Evolutionary conservation across 2,888 invertebrate species (phyloP), one percentile per base, ranked within the genome.

Genomic region (Dynastes tityus): DNA sequence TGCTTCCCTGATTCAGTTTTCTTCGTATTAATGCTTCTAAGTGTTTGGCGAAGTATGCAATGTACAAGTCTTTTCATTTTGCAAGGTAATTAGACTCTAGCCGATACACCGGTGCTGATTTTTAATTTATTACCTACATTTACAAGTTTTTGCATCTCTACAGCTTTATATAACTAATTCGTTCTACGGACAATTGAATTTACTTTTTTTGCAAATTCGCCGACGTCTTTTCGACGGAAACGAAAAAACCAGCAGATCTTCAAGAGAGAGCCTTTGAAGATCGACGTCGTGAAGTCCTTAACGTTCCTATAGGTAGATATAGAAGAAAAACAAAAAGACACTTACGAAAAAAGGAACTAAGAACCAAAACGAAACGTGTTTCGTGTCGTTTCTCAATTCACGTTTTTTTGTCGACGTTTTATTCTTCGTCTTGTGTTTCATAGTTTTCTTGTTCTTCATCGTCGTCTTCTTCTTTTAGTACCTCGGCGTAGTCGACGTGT

Each of bases 391-490:
- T 76, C 76, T 76, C 53, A 29, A 22, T 67, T 51, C 65, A 51
- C 32, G 45, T 45, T 67, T 65, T 76, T 75, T 75, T 64, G 55
- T 45, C 27, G 32, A 45, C 45, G 45, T 45, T 45, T 45, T 45
- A 45, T 8, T 45, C 45, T 45, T 45, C 45, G 45, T 65, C 51
- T 63, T 51, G 53, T 71, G 53, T 40, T 71, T 71, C 55, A 70
- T 70, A 71, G 75, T 76, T 76, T 51, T 65, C 76, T 76, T 76
- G 37, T 65, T 40, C 49, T 64, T 55, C 63, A 64, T 65, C 65
- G 64, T 55, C 65, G 37, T 75, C 53, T 76, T 65, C 32, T 65
- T 67, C 76, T 76, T 76, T 67, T 65, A 74, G 61, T 74, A 63
- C 61, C 49, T 61, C 61, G 49, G 16, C 76, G 76, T 76, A 68